A percentile compares a stretch with the other conserved stretches of the same genome.
phyloP scores from a whole-genome alignment of 2,113 vertebrate species.

The Actinemys pallida region DNA sequence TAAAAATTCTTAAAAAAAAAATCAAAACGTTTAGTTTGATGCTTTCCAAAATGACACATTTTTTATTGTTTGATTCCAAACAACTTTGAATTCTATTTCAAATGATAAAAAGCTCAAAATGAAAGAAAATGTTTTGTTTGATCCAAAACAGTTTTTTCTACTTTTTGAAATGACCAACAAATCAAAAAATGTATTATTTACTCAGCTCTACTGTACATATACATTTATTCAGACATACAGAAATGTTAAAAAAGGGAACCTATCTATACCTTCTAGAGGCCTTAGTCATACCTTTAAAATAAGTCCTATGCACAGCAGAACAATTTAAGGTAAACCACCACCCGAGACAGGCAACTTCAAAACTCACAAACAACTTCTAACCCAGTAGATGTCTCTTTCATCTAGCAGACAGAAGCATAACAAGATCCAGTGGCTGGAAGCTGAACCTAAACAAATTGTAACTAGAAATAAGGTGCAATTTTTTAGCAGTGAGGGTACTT shows the following conservation, averaged over 20 bases:
- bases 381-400: background rate
- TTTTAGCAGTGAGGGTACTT: background rate
- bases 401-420: background rate
- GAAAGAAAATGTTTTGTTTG: background rate
- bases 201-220: background rate
- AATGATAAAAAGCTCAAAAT: background rate
- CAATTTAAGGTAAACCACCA: background rate
- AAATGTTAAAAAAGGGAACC: background rate
- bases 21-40: background rate
- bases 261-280: background rate
- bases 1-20: background rate
- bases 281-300: background rate
- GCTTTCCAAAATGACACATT: background rate
- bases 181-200: background rate
- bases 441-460: background rate
- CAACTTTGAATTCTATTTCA: background rate
- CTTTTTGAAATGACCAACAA: background rate
- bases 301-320: background rate
- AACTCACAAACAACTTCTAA: background rate
- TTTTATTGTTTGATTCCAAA: background rate
- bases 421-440: background rate
- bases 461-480: background rate
- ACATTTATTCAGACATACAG: background rate
- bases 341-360: background rate
- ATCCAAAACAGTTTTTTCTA: background rate